Percentiles rank a stretch among this genome's conserved stretches.
phyloP scores from a whole-genome alignment of 2,113 vertebrate genomes.

The Ciconia maguari region DNA sequence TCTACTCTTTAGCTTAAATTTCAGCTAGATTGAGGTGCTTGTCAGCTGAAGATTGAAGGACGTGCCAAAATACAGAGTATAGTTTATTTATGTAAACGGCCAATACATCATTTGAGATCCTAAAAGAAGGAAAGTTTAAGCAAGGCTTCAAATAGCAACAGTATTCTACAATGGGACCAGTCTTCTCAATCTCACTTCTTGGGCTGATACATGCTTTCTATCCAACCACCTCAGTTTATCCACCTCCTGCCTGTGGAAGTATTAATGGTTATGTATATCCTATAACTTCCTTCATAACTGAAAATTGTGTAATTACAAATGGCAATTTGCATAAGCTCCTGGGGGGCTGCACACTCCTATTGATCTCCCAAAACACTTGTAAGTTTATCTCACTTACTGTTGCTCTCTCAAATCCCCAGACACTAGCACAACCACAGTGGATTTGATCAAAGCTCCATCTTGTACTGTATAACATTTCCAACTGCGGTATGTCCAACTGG shows the following conservation, averaged over 20 bases:
- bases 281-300: background rate
- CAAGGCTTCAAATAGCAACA: background rate
- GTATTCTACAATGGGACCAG: background rate
- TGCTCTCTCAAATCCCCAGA: background rate
- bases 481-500: background rate
- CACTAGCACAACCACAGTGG: background rate
- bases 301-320: background rate
- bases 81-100: rapidly evolving
- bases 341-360: background rate
- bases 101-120: background rate
- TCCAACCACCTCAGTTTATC: background rate
- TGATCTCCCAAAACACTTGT: background rate
- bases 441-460: background rate
- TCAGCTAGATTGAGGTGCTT: background rate
- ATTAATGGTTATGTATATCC: background rate
- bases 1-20: background rate
- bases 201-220: background rate
- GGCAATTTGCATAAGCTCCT: background rate
- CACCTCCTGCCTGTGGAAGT: background rate
- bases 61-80: background rate
- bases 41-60: background rate
- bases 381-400: background rate
- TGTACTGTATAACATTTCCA: background rate
- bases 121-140: background rate
- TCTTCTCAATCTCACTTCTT: background rate